A percentile compares a stretch with the other conserved stretches of the same genome.
Evolutionary conservation across 1,140 invertebrate species (phyloP).

Genomic region (Semibalanus balanoides): DNA sequence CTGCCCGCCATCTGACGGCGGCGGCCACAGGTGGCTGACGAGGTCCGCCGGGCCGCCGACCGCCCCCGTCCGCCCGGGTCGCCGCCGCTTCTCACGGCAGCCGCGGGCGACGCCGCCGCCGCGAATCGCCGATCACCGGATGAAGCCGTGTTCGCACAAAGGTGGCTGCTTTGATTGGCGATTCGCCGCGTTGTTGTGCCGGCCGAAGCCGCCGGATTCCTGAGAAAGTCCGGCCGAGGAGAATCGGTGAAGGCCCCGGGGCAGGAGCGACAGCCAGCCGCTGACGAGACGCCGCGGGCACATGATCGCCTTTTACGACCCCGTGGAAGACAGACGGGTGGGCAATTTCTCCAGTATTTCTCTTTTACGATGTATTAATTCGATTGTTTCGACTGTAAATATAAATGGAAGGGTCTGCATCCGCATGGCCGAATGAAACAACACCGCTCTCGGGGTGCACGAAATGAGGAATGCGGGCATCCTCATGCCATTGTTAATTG

Average conservation of each 20-base stretch:
- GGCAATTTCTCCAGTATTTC: background rate
- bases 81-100: background rate
- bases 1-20: background rate
- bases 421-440: too few relatives aligned
- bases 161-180: background rate
- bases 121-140: background rate
- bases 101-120: too few relatives aligned
- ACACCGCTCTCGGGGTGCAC: too few relatives aligned
- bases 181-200: background rate
- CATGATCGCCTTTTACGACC: background rate
- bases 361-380: conserved; percentile 3
- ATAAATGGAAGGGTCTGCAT: background rate
- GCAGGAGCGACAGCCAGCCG: too few relatives aligned
- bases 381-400: background rate
- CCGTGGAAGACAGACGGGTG: background rate
- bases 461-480: too few relatives aligned
- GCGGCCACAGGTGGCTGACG: too few relatives aligned
- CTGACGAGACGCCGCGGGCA: too few relatives aligned
- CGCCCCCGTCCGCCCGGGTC: background rate
- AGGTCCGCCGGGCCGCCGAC: too few relatives aligned
- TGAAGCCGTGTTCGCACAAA: background rate
- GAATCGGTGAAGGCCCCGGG: background rate
- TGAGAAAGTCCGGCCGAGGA: background rate
- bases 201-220: background rate
- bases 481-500: too few relatives aligned